Conservation (phyloP, 2,888 invertebrate genomes). For the Philonicus albiceps region DNA sequence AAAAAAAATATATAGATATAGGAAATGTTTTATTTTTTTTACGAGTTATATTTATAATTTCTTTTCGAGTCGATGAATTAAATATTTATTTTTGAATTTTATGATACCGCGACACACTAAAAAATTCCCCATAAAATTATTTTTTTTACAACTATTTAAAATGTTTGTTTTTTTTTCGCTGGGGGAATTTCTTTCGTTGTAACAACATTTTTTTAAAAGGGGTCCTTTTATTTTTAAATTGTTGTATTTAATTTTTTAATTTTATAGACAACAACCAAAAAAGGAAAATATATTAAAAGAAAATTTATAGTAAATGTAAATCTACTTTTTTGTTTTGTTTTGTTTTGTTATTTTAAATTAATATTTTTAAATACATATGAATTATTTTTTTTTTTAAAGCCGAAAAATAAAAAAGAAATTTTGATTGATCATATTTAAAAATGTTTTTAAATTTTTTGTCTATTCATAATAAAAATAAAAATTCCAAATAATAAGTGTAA, state of each 20-base stretch:
- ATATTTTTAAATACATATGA: no score
- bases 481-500: no score
- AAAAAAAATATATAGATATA: no score
- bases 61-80: not conserved
- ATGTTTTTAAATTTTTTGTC: not conserved
- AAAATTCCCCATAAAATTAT: not conserved
- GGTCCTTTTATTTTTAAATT: not conserved
- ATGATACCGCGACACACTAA: constrained; percentile 1
- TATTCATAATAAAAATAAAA: no score
- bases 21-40: not conserved
- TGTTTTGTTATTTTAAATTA: no score
- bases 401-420: no score
- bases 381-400: no score
- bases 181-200: not conserved
- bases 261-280: no score
- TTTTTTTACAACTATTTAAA: not conserved
- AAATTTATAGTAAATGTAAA: no score
- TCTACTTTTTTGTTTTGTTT: no score
- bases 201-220: constrained; percentile 1
- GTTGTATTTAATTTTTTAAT: not conserved
- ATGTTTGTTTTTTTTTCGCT: not conserved
- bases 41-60: not conserved
- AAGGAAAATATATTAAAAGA: not conserved
- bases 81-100: not conserved
- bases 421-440: no score